These are phyloP conservation scores for Pollenia labialis DNA, from an alignment of 2,888 invertebrate species.

Conservation along the genomic window DNA sequence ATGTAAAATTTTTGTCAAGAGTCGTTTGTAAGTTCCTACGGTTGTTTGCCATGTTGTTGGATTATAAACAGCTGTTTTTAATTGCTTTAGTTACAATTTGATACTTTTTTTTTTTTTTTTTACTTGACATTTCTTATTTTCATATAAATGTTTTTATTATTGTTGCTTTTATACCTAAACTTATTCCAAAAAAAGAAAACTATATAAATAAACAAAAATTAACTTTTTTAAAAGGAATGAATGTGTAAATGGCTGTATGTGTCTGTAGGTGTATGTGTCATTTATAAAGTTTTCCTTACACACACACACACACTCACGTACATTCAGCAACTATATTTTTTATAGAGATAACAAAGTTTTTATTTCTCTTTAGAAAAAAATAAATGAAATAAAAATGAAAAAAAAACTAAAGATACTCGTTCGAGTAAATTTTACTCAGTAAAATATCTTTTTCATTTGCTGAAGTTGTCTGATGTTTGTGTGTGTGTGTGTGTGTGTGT, in stretches of 20 bases:
- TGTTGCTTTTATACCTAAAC: constrained; percentile 36
- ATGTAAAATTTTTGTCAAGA: constrained; percentile 68
- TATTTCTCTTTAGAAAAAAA: constrained; percentile 18
- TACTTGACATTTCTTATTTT: constrained; percentile 14
- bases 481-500: constrained; percentile 1
- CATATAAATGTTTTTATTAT: constrained; percentile 37
- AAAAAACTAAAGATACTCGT: constrained; percentile 13
- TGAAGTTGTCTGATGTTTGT: neutral
- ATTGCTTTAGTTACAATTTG: constrained; percentile 71
- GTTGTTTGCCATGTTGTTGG: constrained; percentile 62
- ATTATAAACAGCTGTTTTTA: constrained; percentile 74
- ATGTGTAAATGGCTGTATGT: neutral
- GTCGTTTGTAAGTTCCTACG: constrained; percentile 36
- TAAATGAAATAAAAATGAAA: neutral
- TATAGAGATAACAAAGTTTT: constrained; percentile 60
- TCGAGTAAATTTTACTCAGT: no score
- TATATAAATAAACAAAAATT: neutral
- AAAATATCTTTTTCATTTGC: constrained; percentile 51
- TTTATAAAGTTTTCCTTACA: constrained; percentile 54
- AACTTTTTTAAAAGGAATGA: constrained; percentile 25
- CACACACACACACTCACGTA: neutral
- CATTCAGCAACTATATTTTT: constrained; percentile 7
- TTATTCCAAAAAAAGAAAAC: neutral
- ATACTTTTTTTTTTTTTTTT: constrained; percentile 22
- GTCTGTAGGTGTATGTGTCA: constrained; percentile 35